Conservation (phyloP, 1,140 invertebrate species). For the Epicauta chinensis region DNA sequence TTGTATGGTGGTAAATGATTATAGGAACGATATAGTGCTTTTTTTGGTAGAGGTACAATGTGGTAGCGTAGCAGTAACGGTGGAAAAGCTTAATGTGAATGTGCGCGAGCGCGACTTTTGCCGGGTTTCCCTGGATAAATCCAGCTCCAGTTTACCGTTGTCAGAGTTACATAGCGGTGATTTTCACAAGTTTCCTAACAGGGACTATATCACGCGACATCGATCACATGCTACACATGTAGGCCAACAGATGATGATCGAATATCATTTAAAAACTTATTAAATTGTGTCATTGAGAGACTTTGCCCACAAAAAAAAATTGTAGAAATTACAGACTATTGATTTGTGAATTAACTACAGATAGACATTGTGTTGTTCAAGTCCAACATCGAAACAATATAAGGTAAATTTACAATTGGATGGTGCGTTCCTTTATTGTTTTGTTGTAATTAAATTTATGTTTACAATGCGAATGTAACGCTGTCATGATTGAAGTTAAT, state of each 20-base stretch:
- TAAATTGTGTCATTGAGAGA: background rate
- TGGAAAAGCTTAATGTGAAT: no score
- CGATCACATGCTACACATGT: constrained; percentile 2
- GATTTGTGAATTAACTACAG: background rate
- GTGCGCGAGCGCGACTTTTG: constrained; percentile 27
- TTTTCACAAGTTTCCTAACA: constrained; percentile 18
- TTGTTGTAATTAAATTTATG: no score
- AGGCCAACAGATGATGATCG: background rate
- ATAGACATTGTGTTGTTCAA: constrained; percentile 1
- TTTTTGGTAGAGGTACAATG: background rate
- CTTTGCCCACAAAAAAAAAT: background rate
- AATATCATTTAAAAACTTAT: background rate
- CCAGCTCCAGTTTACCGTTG: constrained; percentile 29
- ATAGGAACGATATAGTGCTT: no score
- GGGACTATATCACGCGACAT: constrained; percentile 13
- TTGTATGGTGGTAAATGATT: background rate
- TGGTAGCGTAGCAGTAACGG: background rate
- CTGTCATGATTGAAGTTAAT: no score
- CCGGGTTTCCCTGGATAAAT: constrained; percentile 28
- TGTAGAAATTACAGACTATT: background rate
- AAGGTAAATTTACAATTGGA: no score
- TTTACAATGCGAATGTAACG: no score
- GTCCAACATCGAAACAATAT: constrained; percentile 8
- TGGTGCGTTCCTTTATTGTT: no score
- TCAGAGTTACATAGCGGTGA: constrained; percentile 20